These are phyloP conservation scores for Drosophila anceps DNA, from an alignment of 2,888 invertebrate genomes.

Conservation along the genomic window DNA sequence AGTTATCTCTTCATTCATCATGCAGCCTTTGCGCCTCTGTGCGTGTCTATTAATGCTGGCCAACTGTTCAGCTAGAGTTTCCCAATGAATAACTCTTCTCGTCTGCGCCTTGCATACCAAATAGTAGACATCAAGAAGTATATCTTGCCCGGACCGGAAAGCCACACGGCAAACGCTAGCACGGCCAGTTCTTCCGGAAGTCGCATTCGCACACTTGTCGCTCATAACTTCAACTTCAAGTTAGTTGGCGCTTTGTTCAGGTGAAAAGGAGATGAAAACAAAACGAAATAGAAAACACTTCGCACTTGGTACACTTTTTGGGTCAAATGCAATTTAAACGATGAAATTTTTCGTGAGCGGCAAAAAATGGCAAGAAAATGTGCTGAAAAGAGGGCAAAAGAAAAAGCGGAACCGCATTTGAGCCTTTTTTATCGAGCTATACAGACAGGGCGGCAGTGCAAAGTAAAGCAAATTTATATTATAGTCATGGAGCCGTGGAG, in stretches of 20 bases:
- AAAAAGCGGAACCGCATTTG: constrained; percentile 78
- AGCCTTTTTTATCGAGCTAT: constrained; percentile 75
- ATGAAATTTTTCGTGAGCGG: constrained; percentile 53
- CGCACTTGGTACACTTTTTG: constrained; percentile 58
- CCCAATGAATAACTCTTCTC: constrained; percentile 60
- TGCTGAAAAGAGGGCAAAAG: constrained; percentile 66
- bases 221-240: constrained; percentile 67
- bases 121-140: constrained; percentile 42
- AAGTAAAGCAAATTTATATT: constrained; percentile 72
- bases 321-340: constrained; percentile 68
- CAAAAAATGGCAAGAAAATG: constrained; percentile 67
- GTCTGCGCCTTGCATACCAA: constrained; percentile 44
- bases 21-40: constrained; percentile 23
- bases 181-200: constrained; percentile 45
- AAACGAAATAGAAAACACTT: constrained; percentile 61
- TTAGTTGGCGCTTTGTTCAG: constrained; percentile 49
- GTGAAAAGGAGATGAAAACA: constrained; percentile 39
- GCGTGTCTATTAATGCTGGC: constrained; percentile 47
- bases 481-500: constrained; percentile 47
- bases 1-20: constrained; percentile 38
- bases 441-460: constrained; percentile 43
- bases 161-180: constrained; percentile 42
- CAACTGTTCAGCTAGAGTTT: constrained; percentile 38
- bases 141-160: constrained; percentile 43
- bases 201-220: constrained; percentile 77